These are phyloP conservation scores for Macrosteles quadrilineatus DNA, from an alignment of 1,140 invertebrate genomes.

Conservation along the genomic window DNA sequence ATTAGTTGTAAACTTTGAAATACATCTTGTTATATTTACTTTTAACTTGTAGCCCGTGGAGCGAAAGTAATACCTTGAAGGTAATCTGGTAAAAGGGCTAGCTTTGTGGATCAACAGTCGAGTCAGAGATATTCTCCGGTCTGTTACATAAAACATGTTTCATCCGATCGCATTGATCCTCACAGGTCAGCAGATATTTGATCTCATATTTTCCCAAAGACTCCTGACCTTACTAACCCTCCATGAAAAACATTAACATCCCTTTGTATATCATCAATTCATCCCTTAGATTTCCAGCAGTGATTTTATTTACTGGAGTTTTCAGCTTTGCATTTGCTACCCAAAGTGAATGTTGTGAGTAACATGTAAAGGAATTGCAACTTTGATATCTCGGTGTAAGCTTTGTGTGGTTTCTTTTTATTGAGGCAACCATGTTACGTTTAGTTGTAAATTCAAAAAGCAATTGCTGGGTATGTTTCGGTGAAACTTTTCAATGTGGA, in stretches of 20 bases:
- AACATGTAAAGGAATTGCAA: no score
- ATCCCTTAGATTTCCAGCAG: not conserved
- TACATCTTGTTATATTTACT: not conserved
- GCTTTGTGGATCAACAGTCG: not conserved
- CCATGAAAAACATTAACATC: conserved; percentile 14
- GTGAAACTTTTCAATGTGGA: no score
- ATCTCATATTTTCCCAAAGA: conserved; percentile 24
- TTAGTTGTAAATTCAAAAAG: no score
- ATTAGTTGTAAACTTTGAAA: not conserved
- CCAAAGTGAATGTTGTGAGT: no score
- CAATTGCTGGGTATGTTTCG: no score
- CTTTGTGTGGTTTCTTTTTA: no score
- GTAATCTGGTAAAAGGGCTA: not conserved
- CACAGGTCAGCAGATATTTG: conserved; percentile 1
- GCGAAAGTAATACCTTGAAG: not conserved
- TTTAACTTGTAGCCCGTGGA: not conserved
- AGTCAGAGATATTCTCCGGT: not conserved
- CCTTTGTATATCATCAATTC: not conserved
- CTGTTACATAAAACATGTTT: conserved; percentile 23
- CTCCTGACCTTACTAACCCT: not conserved
- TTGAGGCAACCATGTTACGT: no score
- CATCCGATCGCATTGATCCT: not conserved
- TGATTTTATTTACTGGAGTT: not conserved
- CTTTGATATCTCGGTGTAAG: no score
- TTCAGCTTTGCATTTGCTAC: not conserved